Evolutionary conservation across 2,113 vertebrate genomes (phyloP).

Genomic region (Cacatua alba): DNA sequence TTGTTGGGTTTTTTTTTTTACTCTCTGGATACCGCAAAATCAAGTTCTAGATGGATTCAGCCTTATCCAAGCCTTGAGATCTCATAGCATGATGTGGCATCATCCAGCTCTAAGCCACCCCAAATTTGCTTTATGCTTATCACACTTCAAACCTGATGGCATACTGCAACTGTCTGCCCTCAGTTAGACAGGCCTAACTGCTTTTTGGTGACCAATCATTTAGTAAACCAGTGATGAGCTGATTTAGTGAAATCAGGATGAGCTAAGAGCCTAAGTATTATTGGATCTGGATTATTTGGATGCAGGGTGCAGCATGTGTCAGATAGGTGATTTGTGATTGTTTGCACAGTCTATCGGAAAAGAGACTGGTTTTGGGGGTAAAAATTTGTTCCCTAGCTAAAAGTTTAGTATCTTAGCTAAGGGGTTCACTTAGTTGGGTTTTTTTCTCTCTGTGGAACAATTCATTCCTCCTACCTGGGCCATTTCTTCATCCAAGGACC

Average conservation of each 20-base stretch:
- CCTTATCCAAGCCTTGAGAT: no score
- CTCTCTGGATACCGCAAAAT: background rate
- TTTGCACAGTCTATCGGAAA: background rate
- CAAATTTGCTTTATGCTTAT: background rate
- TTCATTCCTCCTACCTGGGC: background rate
- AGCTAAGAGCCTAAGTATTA: background rate
- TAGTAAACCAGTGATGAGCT: background rate
- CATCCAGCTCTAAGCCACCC: background rate
- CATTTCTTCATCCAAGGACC: background rate
- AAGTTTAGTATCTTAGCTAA: background rate
- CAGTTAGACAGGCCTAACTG: background rate
- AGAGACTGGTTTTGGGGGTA: background rate
- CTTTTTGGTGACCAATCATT: background rate
- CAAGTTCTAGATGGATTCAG: background rate
- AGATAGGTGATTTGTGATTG: background rate
- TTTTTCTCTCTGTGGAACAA: accelerated
- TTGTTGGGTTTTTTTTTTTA: background rate
- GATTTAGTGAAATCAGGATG: background rate
- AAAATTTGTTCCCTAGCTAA: background rate
- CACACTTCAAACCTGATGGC: background rate
- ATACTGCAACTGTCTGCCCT: background rate
- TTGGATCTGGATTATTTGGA: background rate
- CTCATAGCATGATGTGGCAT: background rate
- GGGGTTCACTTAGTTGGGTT: accelerated
- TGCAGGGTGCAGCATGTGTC: no score